phyloP scores from a whole-genome alignment of 2,888 invertebrate species.

The Synergus umbraculus region DNA sequence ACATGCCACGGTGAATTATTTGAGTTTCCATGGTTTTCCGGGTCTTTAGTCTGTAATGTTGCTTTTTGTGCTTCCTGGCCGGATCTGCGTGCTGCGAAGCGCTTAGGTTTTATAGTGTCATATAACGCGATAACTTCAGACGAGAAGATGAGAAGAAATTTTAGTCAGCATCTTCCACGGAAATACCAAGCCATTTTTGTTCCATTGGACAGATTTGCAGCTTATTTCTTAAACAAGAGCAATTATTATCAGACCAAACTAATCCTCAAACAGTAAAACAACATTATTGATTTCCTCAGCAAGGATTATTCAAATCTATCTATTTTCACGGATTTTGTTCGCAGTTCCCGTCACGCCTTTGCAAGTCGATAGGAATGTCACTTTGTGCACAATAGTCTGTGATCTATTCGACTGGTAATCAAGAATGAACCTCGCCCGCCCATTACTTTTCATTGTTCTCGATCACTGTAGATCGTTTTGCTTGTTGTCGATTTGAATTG shows the following conservation, averaged over 20 bases:
- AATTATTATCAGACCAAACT: too few relatives aligned
- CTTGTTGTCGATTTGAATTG: constrained; percentile 52
- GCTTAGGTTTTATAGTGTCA: constrained; percentile 40
- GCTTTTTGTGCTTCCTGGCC: constrained; percentile 31
- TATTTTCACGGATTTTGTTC: not conserved
- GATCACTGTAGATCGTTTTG: constrained; percentile 55
- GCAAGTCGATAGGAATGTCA: not conserved
- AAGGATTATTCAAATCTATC: not conserved
- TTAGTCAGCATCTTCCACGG: not conserved
- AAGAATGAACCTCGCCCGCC: constrained; percentile 45
- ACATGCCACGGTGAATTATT: constrained; percentile 32
- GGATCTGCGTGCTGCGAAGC: constrained; percentile 13
- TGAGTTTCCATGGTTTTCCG: constrained; percentile 41
- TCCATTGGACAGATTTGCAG: not conserved
- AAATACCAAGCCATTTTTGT: not conserved
- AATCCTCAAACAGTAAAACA: too few relatives aligned
- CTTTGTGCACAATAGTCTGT: constrained; percentile 2
- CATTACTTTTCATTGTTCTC: constrained; percentile 59
- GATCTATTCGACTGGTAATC: constrained; percentile 44
- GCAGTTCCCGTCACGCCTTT: constrained; percentile 26
- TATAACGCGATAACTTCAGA: constrained; percentile 48
- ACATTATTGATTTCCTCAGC: not conserved
- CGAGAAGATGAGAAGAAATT: not conserved
- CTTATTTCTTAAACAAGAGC: not conserved
- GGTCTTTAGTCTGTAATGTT: constrained; percentile 35